Evolutionary conservation across 2,797 vertebrate species (phyloP).

Genomic region (Pseudopleuronectes americanus): DNA sequence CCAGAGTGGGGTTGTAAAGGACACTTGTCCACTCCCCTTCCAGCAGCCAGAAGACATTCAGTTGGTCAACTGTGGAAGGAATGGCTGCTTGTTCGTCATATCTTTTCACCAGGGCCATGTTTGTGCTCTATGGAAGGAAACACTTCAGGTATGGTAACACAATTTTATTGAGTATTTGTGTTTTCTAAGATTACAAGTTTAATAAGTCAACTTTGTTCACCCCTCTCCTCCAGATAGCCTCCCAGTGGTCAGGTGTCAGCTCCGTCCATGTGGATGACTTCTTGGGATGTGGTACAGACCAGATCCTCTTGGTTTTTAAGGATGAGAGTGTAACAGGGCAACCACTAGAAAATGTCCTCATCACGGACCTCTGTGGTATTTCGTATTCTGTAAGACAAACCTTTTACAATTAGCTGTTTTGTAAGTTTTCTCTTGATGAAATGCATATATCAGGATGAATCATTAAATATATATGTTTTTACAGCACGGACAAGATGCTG

Average conservation of each 20-base stretch:
- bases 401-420: background rate
- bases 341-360: slow-evolving; percentile 78
- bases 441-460: background rate
- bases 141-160: slow-evolving; percentile 84
- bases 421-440: background rate
- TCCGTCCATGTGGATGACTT: slow-evolving; percentile 91
- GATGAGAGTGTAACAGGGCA: slow-evolving; percentile 59
- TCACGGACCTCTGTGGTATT: slow-evolving; percentile 89
- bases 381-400: slow-evolving; percentile 85
- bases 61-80: slow-evolving; percentile 78
- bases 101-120: slow-evolving; percentile 82
- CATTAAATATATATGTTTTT: slow-evolving; percentile 33
- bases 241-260: slow-evolving; percentile 85
- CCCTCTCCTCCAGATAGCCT: slow-evolving; percentile 82
- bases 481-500: slow-evolving; percentile 74
- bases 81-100: slow-evolving; percentile 82
- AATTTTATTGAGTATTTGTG: background rate
- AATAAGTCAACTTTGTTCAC: background rate
- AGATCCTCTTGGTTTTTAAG: slow-evolving; percentile 89
- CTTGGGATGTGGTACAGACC: slow-evolving; percentile 89
- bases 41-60: slow-evolving; percentile 82
- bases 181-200: slow-evolving; percentile 3
- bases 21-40: slow-evolving; percentile 88
- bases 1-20: slow-evolving; percentile 85
- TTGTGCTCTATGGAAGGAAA: slow-evolving; percentile 88